A percentile compares a stretch with the other conserved stretches of the same genome.
Evolutionary conservation across 2,797 vertebrate genomes (phyloP).

Genomic region (Toxotes lorentzi): DNA sequence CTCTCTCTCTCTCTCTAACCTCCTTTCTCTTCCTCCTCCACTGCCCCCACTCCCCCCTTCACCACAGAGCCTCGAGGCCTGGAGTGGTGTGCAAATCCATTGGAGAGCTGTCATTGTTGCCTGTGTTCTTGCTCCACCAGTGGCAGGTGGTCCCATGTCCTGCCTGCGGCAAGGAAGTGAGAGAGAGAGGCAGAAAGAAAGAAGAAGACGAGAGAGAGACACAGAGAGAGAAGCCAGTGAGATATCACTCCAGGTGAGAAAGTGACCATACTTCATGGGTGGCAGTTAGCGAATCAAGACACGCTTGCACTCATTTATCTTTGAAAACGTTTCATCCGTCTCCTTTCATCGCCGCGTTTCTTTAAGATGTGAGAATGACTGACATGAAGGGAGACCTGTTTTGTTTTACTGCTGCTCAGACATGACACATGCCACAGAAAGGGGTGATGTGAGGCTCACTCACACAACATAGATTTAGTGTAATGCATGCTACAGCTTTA

Average conservation of each 20-base stretch:
- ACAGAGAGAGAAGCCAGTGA: constrained; percentile 29
- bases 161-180: constrained; percentile 71
- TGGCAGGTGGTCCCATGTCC: constrained; percentile 82
- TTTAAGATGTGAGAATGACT: constrained; percentile 56
- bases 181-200: constrained; percentile 28
- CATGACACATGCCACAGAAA: constrained; percentile 59
- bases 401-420: constrained; percentile 62
- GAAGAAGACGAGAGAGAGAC: constrained; percentile 13
- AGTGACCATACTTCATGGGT: constrained; percentile 57
- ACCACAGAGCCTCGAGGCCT: constrained; percentile 61
- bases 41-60: constrained; percentile 12
- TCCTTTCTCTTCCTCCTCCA: background rate
- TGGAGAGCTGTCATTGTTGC: constrained; percentile 80
- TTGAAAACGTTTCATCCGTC: constrained; percentile 49
- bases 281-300: constrained; percentile 60
- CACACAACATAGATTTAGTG: constrained; percentile 53
- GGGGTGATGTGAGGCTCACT: constrained; percentile 36
- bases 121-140: constrained; percentile 73
- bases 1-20: constrained; percentile 4
- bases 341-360: constrained; percentile 52
- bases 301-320: constrained; percentile 56
- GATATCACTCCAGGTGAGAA: constrained; percentile 56
- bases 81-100: constrained; percentile 69
- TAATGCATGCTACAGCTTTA: constrained; percentile 34
- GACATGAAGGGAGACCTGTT: constrained; percentile 52